Evolutionary conservation across 2,113 vertebrate species (phyloP).

Genomic region (Euleptes europaea): DNA sequence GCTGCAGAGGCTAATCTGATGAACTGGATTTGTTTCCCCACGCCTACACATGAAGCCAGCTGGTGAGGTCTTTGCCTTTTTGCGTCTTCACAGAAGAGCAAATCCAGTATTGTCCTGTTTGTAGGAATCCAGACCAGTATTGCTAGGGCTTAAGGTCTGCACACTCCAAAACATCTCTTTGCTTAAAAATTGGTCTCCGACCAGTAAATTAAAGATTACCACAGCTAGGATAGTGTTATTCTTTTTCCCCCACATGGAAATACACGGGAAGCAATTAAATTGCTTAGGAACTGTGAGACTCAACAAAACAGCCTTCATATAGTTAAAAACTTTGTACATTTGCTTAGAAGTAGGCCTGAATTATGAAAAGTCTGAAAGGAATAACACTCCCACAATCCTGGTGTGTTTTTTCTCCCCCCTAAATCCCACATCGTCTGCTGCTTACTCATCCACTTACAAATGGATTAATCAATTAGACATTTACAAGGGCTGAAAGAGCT

Average conservation of each 20-base stretch:
- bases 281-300: neutral
- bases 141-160: neutral
- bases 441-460: neutral
- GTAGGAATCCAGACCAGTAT: slow-evolving; percentile 41
- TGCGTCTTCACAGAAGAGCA: too few species aligned
- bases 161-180: neutral
- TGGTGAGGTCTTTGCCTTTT: too few species aligned
- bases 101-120: neutral
- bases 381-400: neutral
- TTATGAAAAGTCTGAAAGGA: neutral
- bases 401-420: neutral
- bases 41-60: too few species aligned
- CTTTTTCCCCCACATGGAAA: neutral
- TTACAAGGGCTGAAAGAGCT: neutral
- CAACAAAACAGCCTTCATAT: slow-evolving; percentile 1
- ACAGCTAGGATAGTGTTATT: neutral
- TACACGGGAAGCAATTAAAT: neutral
- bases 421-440: neutral
- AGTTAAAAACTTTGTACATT: neutral
- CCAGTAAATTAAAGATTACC: neutral
- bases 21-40: too few species aligned
- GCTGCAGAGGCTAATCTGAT: too few species aligned
- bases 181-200: neutral
- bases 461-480: neutral
- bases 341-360: neutral